These are phyloP conservation scores for Nemapogon koenigi DNA, from an alignment of 2,888 invertebrate genomes.

Conservation along the genomic window DNA sequence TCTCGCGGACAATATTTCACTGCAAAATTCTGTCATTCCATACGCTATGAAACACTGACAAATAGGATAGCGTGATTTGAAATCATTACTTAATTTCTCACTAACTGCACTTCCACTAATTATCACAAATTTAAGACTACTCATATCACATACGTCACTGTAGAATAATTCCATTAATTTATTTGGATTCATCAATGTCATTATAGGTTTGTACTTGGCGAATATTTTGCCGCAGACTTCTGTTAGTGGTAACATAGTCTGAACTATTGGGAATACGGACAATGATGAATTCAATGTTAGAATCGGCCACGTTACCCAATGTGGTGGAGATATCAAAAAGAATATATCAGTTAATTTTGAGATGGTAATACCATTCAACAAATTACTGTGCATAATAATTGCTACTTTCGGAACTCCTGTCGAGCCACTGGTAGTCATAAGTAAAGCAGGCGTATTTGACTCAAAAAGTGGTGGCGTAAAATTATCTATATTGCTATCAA, in stretches of 20 bases:
- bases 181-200: background rate
- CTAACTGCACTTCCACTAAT: background rate
- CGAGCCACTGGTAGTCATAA: conserved; percentile 2
- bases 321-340: conserved; percentile 1
- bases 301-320: background rate
- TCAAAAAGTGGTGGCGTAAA: background rate
- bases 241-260: background rate
- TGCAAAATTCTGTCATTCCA: conserved; percentile 1
- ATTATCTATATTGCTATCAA: background rate
- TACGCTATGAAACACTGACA: background rate
- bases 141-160: conserved; percentile 1
- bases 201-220: background rate
- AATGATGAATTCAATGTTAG: background rate
- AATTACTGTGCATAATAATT: background rate
- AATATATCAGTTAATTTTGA: background rate
- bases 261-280: background rate
- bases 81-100: background rate
- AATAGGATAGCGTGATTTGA: background rate
- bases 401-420: background rate
- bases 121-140: background rate
- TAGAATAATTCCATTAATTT: background rate
- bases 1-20: background rate
- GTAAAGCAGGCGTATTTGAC: background rate
- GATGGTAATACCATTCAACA: background rate
- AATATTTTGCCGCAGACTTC: background rate